Conservation (phyloP, 2,797 vertebrate genomes). For the Xenopus petersii region DNA sequence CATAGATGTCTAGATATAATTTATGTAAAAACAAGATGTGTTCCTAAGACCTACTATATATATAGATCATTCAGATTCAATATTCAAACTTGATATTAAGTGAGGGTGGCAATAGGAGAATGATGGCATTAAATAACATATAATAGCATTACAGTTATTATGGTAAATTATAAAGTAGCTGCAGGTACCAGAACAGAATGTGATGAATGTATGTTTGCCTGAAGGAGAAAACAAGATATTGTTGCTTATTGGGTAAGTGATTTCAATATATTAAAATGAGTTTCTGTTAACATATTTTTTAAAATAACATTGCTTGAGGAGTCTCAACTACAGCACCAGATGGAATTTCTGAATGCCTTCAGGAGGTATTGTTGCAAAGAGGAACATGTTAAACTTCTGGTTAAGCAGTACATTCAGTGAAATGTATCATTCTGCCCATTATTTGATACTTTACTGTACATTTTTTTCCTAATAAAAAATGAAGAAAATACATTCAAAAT, state of each 20-base stretch:
- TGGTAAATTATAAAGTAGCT: conserved; percentile 4
- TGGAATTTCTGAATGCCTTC: conserved; percentile 43
- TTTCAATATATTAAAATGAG: conserved; percentile 29
- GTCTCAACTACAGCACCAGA: conserved; percentile 40
- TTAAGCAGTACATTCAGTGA: conserved; percentile 34
- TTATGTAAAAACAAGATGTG: no score
- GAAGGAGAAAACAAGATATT: conserved; percentile 33
- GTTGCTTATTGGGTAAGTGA: conserved; percentile 39
- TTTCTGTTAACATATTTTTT: conserved; percentile 27
- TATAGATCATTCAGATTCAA: no score
- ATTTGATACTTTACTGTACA: no score
- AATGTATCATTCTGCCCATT: no score
- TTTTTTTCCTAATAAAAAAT: no score
- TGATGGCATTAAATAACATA: no score
- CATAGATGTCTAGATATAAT: no score
- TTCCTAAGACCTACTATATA: no score
- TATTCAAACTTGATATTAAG: no score
- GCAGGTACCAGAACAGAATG: conserved; percentile 29
- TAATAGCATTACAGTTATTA: no score
- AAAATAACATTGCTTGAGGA: conserved; percentile 43
- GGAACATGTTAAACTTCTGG: conserved; percentile 29
- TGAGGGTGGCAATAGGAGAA: no score
- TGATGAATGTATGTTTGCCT: conserved; percentile 41
- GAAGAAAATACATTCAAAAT: no score
- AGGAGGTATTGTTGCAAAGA: conserved; percentile 28